A percentile compares a stretch with the other conserved stretches of the same genome.
These are phyloP conservation scores for Epirrhoe tristata DNA, from an alignment of 2,888 invertebrate genomes.

Conservation along the genomic window DNA sequence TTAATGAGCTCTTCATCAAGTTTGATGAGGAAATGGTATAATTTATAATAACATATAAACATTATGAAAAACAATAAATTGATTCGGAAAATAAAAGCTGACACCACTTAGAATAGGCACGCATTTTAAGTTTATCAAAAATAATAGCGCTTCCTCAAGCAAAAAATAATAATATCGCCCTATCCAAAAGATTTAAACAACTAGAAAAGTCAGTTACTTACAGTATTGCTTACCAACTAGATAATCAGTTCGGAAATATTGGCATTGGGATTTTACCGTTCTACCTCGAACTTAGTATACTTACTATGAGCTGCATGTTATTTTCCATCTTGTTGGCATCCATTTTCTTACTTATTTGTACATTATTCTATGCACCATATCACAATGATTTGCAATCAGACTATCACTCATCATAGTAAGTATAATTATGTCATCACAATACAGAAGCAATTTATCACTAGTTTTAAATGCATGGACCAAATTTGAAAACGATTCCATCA, in stretches of 20 bases:
- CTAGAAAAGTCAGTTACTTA: constrained; percentile 64
- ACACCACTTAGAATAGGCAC: constrained; percentile 37
- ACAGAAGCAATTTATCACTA: constrained; percentile 36
- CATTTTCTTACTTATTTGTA: constrained; percentile 34
- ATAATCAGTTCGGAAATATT: constrained; percentile 75
- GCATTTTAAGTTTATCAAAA: constrained; percentile 34
- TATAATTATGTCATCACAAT: constrained; percentile 39
- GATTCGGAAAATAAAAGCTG: constrained; percentile 36
- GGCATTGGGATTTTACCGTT: constrained; percentile 49
- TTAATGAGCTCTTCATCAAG: not conserved
- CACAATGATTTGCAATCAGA: constrained; percentile 41
- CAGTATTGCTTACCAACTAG: constrained; percentile 71
- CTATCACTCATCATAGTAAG: constrained; percentile 43
- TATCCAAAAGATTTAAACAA: constrained; percentile 50
- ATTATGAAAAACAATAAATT: constrained; percentile 2
- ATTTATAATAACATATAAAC: not conserved
- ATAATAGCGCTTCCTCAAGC: constrained; percentile 55
- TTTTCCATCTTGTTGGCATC: constrained; percentile 39
- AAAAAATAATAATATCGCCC: constrained; percentile 47
- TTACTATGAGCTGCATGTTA: constrained; percentile 48
- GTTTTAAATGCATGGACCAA: constrained; percentile 36
- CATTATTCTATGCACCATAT: constrained; percentile 42
- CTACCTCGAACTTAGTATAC: constrained; percentile 49
- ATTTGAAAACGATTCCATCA: constrained; percentile 19
- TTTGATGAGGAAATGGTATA: not conserved